phyloP scores from a whole-genome alignment of 1,140 invertebrate species.

The Drosophila subpulchrella region DNA sequence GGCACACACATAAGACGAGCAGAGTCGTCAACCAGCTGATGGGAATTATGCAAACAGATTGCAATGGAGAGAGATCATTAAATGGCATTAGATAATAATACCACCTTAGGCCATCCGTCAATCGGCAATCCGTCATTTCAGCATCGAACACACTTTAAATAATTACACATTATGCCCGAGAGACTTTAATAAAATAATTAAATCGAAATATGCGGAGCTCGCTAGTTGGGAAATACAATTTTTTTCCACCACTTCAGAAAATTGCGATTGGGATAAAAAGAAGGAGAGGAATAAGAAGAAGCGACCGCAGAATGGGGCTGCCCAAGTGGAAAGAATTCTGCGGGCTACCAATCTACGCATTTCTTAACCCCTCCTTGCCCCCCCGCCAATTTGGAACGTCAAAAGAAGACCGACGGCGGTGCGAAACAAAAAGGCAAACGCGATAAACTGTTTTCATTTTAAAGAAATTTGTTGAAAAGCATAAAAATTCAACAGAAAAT shows the following conservation, averaged over 20 bases:
- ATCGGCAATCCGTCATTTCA: constrained; percentile 35
- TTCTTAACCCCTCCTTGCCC: constrained; percentile 32
- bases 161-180: constrained; percentile 59
- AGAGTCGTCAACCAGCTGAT: constrained; percentile 8
- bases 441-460: constrained; percentile 64
- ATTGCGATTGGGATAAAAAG: constrained; percentile 31
- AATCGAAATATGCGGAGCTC: constrained; percentile 67
- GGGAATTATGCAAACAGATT: constrained; percentile 34
- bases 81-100: constrained; percentile 39
- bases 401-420: constrained; percentile 58
- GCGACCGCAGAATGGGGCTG: constrained; percentile 43
- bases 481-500: constrained; percentile 62
- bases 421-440: constrained; percentile 23
- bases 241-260: constrained; percentile 45
- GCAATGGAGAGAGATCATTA: constrained; percentile 40
- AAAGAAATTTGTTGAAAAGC: constrained; percentile 60
- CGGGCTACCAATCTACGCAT: constrained; percentile 78
- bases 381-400: constrained; percentile 24
- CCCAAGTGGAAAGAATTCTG: constrained; percentile 65
- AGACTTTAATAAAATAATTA: constrained; percentile 79
- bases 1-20: background rate
- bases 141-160: constrained; percentile 71
- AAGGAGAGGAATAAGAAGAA: constrained; percentile 8
- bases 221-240: constrained; percentile 28
- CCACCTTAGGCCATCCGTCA: constrained; percentile 21